Evolutionary conservation across 2,888 invertebrate species (phyloP), one percentile per base, ranked within the genome.

Genomic region (Stenchaetothrips biformis): DNA sequence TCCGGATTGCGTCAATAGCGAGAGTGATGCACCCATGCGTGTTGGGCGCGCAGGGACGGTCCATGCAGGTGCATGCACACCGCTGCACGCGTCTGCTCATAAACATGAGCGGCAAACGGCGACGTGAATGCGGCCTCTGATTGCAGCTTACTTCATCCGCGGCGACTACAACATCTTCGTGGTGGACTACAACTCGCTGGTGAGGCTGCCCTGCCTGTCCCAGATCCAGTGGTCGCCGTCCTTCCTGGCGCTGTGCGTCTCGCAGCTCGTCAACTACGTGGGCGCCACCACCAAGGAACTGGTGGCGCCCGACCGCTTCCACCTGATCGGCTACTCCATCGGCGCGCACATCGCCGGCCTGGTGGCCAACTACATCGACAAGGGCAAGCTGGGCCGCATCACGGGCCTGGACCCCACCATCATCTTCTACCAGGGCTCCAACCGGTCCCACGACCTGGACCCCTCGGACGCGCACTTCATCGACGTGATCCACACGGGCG

Each of bases 341-440:
- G 95, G 95, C 0, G 95, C 95, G 0, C 95, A 95, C 85, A 95
- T 95, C 81, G 92, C 94, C 7, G 95, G 95, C 0, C 88, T 95
- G 77, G 92, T 94, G 0, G 94, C 95, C 62, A 95, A 95, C 86
- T 92, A 92, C 84, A 86, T 95, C 67, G 25, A 83, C 16, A 90
- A 92, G 84, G 94, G 94, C 67, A 95, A 94, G 87, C 88, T 95
- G 79, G 95, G 95, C 47, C 89, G 95, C 84, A 95, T 95, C 79
- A 95, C 95, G 82, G 95, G 93, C 82, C 87, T 95, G 82, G 95
- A 95, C 86, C 95, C 95, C 21, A 95, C 95, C 0, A 95, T 95
- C 84, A 90, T 94, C 37, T 95, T 95, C 87, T 95, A 95, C 87
- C 93, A 74, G 67, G 94, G 94, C 59, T 91, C 91, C 81, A 95